phyloP scores from a whole-genome alignment of 2,888 invertebrate genomes.

The Zonitis immaculata region DNA sequence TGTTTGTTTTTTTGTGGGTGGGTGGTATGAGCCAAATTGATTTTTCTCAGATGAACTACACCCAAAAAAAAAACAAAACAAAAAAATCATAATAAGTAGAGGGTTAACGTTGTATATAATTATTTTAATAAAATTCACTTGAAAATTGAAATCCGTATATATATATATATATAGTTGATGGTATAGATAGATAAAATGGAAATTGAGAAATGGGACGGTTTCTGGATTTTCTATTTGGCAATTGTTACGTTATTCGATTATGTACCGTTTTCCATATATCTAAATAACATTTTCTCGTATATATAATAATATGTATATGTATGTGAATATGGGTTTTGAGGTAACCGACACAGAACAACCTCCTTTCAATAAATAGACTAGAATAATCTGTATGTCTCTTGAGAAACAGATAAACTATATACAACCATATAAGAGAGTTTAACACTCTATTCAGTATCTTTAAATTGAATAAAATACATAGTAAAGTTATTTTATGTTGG shows the following conservation, averaged over 20 bases:
- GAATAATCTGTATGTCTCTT: slow-evolving; percentile 27
- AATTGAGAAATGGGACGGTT: neutral
- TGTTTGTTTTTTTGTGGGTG: too few relatives aligned
- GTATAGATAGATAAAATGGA: neutral
- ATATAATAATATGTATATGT: too few relatives aligned
- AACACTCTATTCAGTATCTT: slow-evolving; percentile 15
- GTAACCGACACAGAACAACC: slow-evolving; percentile 14
- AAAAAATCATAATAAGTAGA: too few relatives aligned
- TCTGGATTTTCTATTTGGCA: neutral
- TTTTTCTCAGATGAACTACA: too few relatives aligned
- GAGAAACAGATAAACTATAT: slow-evolving; percentile 30
- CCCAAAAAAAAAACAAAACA: too few relatives aligned
- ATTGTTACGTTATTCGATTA: neutral
- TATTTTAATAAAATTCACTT: too few relatives aligned
- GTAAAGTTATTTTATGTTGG: too few relatives aligned
- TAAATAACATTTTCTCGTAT: slow-evolving; percentile 8
- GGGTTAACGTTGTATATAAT: too few relatives aligned
- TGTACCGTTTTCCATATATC: slow-evolving; percentile 1
- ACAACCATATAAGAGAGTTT: slow-evolving; percentile 25
- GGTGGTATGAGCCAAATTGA: too few relatives aligned
- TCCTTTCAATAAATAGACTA: slow-evolving; percentile 17
- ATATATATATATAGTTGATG: too few relatives aligned
- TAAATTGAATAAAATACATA: too few relatives aligned
- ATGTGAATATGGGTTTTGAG: neutral
- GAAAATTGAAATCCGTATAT: neutral